phyloP scores from a whole-genome alignment of 2,113 vertebrate species.

The Nothobranchius furzeri region DNA sequence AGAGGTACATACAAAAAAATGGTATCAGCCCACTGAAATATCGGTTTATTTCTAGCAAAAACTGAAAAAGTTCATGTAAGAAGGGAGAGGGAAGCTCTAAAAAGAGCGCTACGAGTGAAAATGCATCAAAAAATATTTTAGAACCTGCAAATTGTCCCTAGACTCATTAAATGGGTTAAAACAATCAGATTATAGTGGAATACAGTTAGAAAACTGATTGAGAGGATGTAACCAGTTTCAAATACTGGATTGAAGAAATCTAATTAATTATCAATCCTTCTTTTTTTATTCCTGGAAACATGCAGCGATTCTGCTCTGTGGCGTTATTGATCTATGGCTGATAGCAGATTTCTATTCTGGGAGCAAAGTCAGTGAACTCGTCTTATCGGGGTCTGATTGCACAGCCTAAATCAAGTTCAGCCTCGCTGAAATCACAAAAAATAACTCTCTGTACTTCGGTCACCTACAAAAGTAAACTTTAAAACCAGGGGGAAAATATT shows the following conservation, averaged over 20 bases:
- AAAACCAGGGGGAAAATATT: neutral
- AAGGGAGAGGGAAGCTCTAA: no score
- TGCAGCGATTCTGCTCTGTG: conserved; percentile 3
- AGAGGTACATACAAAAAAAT: no score
- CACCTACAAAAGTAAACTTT: conserved; percentile 22
- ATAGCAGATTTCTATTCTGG: conserved; percentile 60
- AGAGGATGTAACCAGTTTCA: neutral
- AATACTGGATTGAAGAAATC: neutral
- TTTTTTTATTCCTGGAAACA: conserved; percentile 34
- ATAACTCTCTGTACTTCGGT: conserved; percentile 35
- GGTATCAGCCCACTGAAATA: no score
- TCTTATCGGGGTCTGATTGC: conserved; percentile 65
- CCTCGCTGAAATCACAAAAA: conserved; percentile 44
- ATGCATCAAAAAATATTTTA: no score
- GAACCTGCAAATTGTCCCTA: no score
- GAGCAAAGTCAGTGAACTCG: conserved; percentile 33
- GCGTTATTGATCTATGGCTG: conserved; percentile 54
- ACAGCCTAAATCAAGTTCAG: conserved; percentile 45
- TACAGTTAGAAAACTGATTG: neutral
- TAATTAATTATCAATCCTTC: neutral
- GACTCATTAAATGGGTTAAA: neutral
- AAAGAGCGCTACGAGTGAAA: no score
- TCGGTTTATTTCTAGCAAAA: no score
- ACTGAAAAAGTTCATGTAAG: no score
- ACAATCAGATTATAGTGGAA: neutral